A percentile compares a stretch with the other conserved stretches of the same genome.
Evolutionary conservation across 2,113 vertebrate genomes (phyloP).

Genomic region (Periophthalmodon schlosseri): DNA sequence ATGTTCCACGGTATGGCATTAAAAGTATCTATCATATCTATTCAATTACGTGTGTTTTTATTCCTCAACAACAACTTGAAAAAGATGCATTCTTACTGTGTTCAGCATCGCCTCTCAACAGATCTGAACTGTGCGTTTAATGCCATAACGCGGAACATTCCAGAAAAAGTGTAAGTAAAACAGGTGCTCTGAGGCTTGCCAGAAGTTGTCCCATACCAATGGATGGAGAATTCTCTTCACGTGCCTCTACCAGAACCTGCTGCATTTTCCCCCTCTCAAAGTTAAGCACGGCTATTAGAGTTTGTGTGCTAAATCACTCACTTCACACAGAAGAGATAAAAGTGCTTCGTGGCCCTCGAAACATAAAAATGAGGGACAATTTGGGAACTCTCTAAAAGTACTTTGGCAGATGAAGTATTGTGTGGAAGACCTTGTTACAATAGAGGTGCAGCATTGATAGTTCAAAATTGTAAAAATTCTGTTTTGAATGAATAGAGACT

Average conservation of each 20-base stretch:
- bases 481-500: too few species aligned
- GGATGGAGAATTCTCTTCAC: neutral
- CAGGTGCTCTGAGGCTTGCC: neutral
- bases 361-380: neutral
- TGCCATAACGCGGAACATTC: too few species aligned
- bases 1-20: too few species aligned
- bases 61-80: too few species aligned
- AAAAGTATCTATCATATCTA: too few species aligned
- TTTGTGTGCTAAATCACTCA: slow-evolving; percentile 5
- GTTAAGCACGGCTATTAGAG: slow-evolving; percentile 5
- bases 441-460: neutral
- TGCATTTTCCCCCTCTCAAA: neutral
- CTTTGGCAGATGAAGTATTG: neutral
- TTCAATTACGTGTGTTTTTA: too few species aligned
- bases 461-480: neutral
- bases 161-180: too few species aligned
- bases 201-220: neutral
- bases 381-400: neutral
- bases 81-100: too few species aligned
- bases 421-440: neutral
- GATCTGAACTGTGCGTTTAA: too few species aligned
- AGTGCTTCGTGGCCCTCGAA: neutral
- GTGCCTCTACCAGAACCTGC: slow-evolving; percentile 10
- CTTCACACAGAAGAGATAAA: neutral
- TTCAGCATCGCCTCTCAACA: too few species aligned